Percentiles rank a stretch among this genome's conserved stretches.
phyloP scores from a whole-genome alignment of 1,140 invertebrate species.

The Lepidurus apus region DNA sequence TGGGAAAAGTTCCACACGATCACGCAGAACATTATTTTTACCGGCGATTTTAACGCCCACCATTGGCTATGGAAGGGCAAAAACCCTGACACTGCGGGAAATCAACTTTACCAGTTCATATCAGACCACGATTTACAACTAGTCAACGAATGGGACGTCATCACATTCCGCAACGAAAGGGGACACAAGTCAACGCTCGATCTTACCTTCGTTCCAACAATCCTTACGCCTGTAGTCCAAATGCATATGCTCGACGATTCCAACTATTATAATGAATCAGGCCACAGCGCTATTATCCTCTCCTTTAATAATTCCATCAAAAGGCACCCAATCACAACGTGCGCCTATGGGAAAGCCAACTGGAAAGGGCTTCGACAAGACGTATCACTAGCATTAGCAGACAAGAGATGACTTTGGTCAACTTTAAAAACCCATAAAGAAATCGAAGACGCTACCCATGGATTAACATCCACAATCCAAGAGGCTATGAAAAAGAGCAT shows the following conservation, averaged over 20 bases:
- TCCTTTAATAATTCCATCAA: background rate
- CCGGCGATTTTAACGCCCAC: background rate
- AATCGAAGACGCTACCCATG: background rate
- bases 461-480: background rate
- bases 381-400: background rate
- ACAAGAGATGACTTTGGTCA: background rate
- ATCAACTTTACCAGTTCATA: background rate
- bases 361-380: background rate
- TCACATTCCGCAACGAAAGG: slow-evolving; percentile 13
- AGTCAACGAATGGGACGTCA: background rate
- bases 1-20: background rate
- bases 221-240: background rate
- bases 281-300: background rate
- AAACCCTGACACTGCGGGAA: background rate
- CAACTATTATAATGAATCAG: background rate
- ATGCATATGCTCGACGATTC: background rate
- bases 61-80: background rate
- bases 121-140: background rate
- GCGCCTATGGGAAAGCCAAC: background rate
- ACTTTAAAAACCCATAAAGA: background rate
- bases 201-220: background rate
- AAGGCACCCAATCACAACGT: background rate
- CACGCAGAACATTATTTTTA: background rate
- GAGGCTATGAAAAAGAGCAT: background rate
- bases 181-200: slow-evolving; percentile 22